Base-by-base conservation (phyloP, 2,113 vertebrate species). In the Pluvialis apricaria region DNA sequence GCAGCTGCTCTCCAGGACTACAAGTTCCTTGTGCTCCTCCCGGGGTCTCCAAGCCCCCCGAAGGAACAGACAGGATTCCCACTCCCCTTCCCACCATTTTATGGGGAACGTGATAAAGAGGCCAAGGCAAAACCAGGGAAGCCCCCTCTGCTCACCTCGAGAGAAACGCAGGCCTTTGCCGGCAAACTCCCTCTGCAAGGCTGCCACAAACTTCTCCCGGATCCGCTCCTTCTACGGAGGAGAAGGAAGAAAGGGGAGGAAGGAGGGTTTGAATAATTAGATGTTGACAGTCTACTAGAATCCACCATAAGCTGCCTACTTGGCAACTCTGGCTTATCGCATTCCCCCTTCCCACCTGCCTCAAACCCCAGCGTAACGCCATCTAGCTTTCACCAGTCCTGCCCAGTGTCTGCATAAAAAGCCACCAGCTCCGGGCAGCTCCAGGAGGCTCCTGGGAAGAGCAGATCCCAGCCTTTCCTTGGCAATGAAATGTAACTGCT, bases 81-180 rank as follows among this genome's bases (percentile, higher is more conserved):
- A 2, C n/a, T 88, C 45, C 31, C 60, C 36, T 77, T 84, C 73
- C 69, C 61, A 70, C 29, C n/a, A 68, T 49, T 83, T 88, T 44
- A 88, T 5, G 25, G 58, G 58, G 75, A 92, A 72, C 29, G 51
- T 0, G 3, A 45, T 15, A 58, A 61, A 83, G 51, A 34, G 49
- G 54, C 31, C 44, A 82, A 28, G 32, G 52, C 58, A 84, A 85
- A 93, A 58, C 17, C 62, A 51, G 44, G n/a, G 62, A 80, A 86
- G 54, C 26, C 20, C 36, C 36, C 76, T n/a, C 75, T 3, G 2
- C 97, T 98, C 92, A 99, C 99, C 99, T 99, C 98, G 98, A 29
- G 99, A 99, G 97, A 99, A 99, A 60, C 98, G 97, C 26, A 99
- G 97, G 17, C 99, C 99, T 94, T 99, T 99, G 79, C 99, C 99